phyloP scores from a whole-genome alignment of 2,113 vertebrate genomes.

The Neopipo cinnamomea region DNA sequence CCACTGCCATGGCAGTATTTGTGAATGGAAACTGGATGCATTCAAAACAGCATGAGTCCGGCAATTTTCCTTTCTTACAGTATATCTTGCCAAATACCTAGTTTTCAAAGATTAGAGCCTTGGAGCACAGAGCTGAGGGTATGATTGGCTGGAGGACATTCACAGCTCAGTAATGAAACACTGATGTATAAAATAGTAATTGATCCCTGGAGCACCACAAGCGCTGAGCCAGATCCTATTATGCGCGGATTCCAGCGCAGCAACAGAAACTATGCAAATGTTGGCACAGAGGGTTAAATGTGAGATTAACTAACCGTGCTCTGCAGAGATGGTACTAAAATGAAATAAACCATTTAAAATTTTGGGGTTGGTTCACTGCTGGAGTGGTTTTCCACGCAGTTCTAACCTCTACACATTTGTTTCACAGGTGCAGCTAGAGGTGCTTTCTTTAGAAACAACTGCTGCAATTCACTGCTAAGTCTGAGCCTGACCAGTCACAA shows the following conservation, averaged over 20 bases:
- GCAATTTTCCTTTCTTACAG: slow-evolving; percentile 9
- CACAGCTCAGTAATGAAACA: slow-evolving; percentile 52
- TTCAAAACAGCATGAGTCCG: neutral
- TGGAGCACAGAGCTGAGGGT: slow-evolving; percentile 13
- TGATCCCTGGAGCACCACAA: neutral
- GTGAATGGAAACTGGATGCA: slow-evolving; percentile 13
- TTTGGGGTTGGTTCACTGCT: neutral
- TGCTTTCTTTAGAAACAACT: neutral
- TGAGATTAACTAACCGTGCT: neutral
- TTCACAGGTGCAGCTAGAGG: neutral
- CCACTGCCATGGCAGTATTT: neutral
- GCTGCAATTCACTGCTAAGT: neutral
- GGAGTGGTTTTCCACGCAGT: neutral
- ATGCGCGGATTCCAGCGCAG: neutral
- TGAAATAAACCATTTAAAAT: neutral
- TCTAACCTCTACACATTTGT: neutral
- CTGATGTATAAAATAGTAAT: slow-evolving; percentile 67
- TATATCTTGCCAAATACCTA: slow-evolving; percentile 31
- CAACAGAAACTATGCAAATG: slow-evolving; percentile 25
- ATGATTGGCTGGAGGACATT: slow-evolving; percentile 57
- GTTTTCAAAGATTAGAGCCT: slow-evolving; percentile 61
- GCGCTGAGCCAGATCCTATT: slow-evolving; percentile 22
- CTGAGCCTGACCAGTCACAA: neutral
- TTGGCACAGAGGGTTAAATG: slow-evolving; percentile 26
- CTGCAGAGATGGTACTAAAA: neutral